Percentiles rank a stretch among this genome's conserved stretches.
Conservation (phyloP, 2,113 vertebrate species). For the Ploceus nigricollis region DNA sequence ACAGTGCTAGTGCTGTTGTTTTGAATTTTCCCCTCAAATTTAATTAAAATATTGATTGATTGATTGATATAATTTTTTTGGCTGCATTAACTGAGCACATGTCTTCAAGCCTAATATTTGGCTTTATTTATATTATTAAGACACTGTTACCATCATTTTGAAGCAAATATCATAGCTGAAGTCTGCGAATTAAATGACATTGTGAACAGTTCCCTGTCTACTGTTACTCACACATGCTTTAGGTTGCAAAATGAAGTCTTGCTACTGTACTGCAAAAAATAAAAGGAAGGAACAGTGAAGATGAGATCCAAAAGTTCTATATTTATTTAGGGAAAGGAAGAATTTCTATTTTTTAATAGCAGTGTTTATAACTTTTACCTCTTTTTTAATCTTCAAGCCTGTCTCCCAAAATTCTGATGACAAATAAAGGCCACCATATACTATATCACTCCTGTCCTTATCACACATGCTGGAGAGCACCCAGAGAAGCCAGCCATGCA, state of each 20-base stretch:
- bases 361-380: not conserved
- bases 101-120: not conserved
- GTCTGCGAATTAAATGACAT: not conserved
- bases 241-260: not conserved
- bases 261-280: not conserved
- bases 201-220: not conserved
- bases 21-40: slow-evolving; percentile 27
- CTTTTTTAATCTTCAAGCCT: not conserved
- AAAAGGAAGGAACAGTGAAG: not conserved
- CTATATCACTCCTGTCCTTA: not conserved
- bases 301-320: not conserved
- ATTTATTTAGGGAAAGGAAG: not conserved
- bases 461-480: not conserved
- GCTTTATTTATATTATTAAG: not conserved
- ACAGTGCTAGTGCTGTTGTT: not conserved
- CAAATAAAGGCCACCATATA: not conserved
- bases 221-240: not conserved
- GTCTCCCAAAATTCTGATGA: not conserved
- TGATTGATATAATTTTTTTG: not conserved
- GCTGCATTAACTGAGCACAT: not conserved
- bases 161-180: not conserved
- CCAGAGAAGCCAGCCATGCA: not conserved
- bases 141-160: not conserved
- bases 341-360: not conserved
- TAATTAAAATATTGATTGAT: slow-evolving; percentile 32